phyloP scores from a whole-genome alignment of 1,140 invertebrate species.

The Conus betulinus region DNA sequence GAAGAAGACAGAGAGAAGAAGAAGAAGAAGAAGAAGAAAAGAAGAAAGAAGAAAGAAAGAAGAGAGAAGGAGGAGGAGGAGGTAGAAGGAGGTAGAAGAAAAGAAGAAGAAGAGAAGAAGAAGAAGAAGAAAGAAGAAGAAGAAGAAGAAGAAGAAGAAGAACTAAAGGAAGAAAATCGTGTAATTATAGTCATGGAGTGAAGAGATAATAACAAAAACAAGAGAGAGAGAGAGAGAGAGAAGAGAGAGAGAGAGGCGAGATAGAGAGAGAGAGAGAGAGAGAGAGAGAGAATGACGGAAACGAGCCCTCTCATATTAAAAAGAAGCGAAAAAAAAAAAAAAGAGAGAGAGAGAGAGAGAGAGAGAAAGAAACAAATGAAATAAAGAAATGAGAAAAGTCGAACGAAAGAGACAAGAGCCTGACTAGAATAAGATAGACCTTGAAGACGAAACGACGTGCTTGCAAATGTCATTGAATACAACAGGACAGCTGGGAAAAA shows the following conservation, averaged over 20 bases:
- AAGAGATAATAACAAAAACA: not conserved
- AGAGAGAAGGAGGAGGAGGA: not conserved
- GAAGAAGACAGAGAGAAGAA: too few species aligned
- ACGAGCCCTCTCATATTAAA: too few species aligned
- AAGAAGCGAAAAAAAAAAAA: not conserved
- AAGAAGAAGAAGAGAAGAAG: not conserved
- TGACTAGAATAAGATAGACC: too few species aligned
- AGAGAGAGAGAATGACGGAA: not conserved
- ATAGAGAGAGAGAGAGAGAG: slow-evolving; percentile 22
- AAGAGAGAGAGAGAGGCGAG: slow-evolving; percentile 11
- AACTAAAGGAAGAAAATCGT: not conserved
- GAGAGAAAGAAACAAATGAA: not conserved
- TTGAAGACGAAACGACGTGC: too few species aligned
- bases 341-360: slow-evolving; percentile 23
- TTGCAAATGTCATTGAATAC: too few species aligned
- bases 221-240: slow-evolving; percentile 11
- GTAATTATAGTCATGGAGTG: not conserved
- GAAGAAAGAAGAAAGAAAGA: not conserved
- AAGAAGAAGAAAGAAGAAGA: not conserved
- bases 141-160: not conserved
- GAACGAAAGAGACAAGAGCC: too few species aligned
- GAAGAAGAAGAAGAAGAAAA: not conserved
- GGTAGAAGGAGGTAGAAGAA: too few species aligned
- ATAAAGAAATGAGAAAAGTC: too few species aligned
- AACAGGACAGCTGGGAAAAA: too few species aligned